Base-by-base conservation (phyloP, 2,797 vertebrate species). In the Leptoclinus maculatus region DNA sequence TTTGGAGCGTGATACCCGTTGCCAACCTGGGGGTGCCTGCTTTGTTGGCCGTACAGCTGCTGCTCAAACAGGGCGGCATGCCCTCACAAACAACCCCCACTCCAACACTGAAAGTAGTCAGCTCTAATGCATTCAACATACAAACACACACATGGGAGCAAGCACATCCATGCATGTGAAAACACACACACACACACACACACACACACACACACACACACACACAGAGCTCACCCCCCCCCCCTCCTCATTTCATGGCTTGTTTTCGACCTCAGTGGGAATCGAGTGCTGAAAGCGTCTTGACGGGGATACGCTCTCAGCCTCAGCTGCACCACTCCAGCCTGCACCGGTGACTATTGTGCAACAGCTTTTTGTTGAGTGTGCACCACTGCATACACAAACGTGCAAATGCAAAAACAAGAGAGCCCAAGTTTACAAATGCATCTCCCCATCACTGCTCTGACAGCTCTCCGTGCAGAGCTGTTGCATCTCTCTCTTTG, bases 181-280 rank as follows among this genome's bases (percentile, higher is more conserved):
- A 53, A 36, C 66, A 38, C 79, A 71, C 58, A 77, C 45, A 47
- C 45, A 47, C 19, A 47, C 45, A 47, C 45, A 47, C 45, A 47
- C 19, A 47, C 27, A 27, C 27, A 39, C 79, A 70, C 59, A 76
- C n/a, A 51, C n/a, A 25, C 23, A 53, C 51, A 14, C 51, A 25
- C 51, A 14, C 23, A 25, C 53, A 17, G 25, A 16, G 11, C 23
- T 27, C 60, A 53, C 70, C 56, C 43, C 71, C 59, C 69, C 69
- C 91, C 87, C 90, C 90, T 90, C 88, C 81, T 79, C 72, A 54
- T 87, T 91, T 92, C 86, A 90, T 78, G 87, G 83, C 90, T 92
- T 92, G 88, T 94, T 93, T 94, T 93, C 75, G 51, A 87, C 83
- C 82, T 88, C 87, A 54, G 77, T 62, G 74, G 79, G 84, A 84